Conservation (phyloP, 2,888 invertebrate genomes). For the Sceliomorpha sp. region DNA sequence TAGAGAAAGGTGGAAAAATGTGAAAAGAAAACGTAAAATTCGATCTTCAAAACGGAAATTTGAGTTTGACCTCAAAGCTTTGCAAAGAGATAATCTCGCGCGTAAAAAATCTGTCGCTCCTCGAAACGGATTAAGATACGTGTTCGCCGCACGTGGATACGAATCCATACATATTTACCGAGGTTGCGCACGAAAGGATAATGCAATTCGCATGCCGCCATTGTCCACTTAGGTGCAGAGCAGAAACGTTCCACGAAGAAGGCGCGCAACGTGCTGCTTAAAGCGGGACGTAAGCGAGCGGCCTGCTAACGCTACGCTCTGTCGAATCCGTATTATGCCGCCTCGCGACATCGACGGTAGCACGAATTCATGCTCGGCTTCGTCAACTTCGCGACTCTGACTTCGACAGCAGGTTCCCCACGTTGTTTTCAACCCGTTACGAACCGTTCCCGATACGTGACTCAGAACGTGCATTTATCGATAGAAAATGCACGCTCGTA, state of each 20-base stretch:
- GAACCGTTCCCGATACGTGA: slow-evolving; percentile 44
- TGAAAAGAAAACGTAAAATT: too few species aligned
- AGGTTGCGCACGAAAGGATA: too few species aligned
- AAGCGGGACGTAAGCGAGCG: slow-evolving; percentile 1
- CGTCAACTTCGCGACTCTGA: neutral
- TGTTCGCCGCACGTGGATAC: too few species aligned
- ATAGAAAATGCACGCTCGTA: too few species aligned
- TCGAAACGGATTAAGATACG: too few species aligned
- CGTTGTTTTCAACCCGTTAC: slow-evolving; percentile 32
- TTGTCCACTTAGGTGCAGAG: slow-evolving; percentile 9
- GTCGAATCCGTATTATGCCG: slow-evolving; percentile 30
- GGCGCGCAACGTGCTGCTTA: neutral
- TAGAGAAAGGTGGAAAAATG: too few species aligned
- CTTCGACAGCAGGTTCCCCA: neutral
- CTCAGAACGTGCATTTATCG: slow-evolving; percentile 24
- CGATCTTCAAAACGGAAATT: too few species aligned
- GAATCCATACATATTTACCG: too few species aligned
- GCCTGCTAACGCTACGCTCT: slow-evolving; percentile 22
- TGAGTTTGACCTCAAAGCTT: too few species aligned
- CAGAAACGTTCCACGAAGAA: slow-evolving; percentile 6
- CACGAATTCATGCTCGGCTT: slow-evolving; percentile 24
- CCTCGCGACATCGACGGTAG: slow-evolving; percentile 32
- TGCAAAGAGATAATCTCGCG: too few species aligned
- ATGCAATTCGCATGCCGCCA: slow-evolving; percentile 5
- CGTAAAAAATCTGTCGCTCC: too few species aligned